Base-by-base conservation (phyloP, 2,888 invertebrate species). In the Pheosia tremula region DNA sequence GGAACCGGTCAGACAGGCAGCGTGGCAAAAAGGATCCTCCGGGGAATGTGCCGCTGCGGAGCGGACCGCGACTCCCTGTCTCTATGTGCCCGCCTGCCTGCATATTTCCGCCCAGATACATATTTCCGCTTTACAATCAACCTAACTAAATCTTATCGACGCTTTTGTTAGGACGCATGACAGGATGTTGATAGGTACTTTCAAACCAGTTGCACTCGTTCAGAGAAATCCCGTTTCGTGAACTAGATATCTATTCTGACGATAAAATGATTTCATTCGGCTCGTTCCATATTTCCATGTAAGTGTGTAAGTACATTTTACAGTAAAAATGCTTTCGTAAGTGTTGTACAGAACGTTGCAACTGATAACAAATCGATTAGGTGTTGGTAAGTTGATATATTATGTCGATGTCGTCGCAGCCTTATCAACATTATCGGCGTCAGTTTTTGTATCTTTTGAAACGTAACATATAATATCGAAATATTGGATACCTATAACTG, bases 1-100 rank as follows among this genome's bases (percentile, higher is more conserved):
- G 79, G 83, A 91, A 91, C 91, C 90, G 92, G 91, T 91, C 84
- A 75, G 80, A 83, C 83, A 69, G 74, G 79, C 78, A 69, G 63
- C 71, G 75, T 77, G 75, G 85, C 83, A 87, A 84, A 86, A 88
- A 90, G 87, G 85, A 88, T 87, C 84, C 85, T 85, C 86, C 82
- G 78, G 87, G 86, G 89, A 90, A 89, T 86, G 84, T 77, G 69
- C 62, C 41, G 71, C 71, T 70, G 62, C 72, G 64, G 65, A 67
- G 69, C 70, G 73, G 72, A 5, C 39, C 11, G n/a, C 49, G 57
- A 7, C 49, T 10, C 47, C 4, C 47, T 11, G n/a, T 38, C 74
- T 77, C 72, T 74, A 24, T 24, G 74, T 69, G 72, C 74, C 80
- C 81, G 80, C 83, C 80, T 75, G 68, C 76, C 45, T n/a, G 37